phyloP scores from a whole-genome alignment of 2,797 vertebrate species.

The Diplodus puntazzo region DNA sequence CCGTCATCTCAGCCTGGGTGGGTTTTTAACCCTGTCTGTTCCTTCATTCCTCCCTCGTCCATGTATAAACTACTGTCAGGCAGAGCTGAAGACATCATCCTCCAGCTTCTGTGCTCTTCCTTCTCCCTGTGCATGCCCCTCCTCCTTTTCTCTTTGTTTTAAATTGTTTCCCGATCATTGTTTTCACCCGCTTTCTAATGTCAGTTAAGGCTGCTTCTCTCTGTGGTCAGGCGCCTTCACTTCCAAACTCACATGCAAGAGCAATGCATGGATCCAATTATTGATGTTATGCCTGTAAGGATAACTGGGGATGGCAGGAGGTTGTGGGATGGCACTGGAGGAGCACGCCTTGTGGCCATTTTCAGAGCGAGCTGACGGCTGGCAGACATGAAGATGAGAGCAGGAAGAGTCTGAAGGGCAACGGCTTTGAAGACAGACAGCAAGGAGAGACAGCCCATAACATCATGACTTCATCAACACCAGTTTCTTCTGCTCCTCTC shows the following conservation, averaged over 20 bases:
- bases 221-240: slow-evolving; percentile 46
- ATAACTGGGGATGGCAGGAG: slow-evolving; percentile 60
- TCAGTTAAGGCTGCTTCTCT: slow-evolving; percentile 42
- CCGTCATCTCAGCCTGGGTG: slow-evolving; percentile 59
- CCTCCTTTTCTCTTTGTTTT: slow-evolving; percentile 21
- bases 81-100: slow-evolving; percentile 37
- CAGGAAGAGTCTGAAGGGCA: slow-evolving; percentile 39
- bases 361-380: slow-evolving; percentile 58
- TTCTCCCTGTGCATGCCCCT: slow-evolving; percentile 13
- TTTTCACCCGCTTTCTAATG: slow-evolving; percentile 51
- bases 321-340: slow-evolving; percentile 48
- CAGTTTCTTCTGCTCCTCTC: slow-evolving; percentile 34
- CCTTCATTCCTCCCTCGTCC: slow-evolving; percentile 39
- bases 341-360: slow-evolving; percentile 54
- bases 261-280: slow-evolving; percentile 59
- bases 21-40: slow-evolving; percentile 52
- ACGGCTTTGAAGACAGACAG: slow-evolving; percentile 55
- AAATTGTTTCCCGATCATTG: slow-evolving; percentile 57
- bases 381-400: slow-evolving; percentile 54
- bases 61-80: slow-evolving; percentile 51
- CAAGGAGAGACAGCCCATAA: slow-evolving; percentile 35
- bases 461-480: slow-evolving; percentile 59
- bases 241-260: slow-evolving; percentile 50
- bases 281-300: slow-evolving; percentile 56
- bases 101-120: slow-evolving; percentile 52